Evolutionary conservation across 1,140 invertebrate species (phyloP).

Genomic region (Nylanderia fulva): DNA sequence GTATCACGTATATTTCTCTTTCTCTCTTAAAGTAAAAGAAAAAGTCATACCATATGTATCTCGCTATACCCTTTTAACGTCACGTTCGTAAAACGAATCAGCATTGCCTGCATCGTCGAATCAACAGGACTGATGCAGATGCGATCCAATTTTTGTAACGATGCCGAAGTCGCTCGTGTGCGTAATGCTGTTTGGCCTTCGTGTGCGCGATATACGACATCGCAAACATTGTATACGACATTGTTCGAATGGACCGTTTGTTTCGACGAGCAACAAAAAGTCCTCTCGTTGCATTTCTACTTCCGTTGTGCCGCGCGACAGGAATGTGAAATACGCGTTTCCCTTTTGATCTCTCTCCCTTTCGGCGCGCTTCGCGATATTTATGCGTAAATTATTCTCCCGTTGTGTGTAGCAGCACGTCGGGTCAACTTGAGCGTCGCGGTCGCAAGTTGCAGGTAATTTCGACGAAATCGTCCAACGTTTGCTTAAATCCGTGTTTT

Average conservation of each 20-base stretch:
- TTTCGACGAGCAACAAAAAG: conserved; percentile 20
- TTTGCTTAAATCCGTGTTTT: conserved; percentile 25
- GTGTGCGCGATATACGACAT: not conserved
- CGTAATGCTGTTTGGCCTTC: conserved; percentile 6
- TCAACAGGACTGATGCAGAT: conserved; percentile 26
- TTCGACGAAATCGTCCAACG: conserved; percentile 7
- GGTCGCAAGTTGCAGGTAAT: not conserved
- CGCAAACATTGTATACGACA: not conserved
- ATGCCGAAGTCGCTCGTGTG: not conserved
- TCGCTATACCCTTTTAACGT: not conserved
- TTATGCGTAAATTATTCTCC: conserved; percentile 22
- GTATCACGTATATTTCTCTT: not conserved
- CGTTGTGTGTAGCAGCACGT: not conserved
- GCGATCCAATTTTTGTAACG: conserved; percentile 16
- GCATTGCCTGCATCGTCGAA: not conserved
- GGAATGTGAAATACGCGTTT: conserved; percentile 15
- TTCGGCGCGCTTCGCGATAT: not conserved
- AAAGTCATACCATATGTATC: not conserved
- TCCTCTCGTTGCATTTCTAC: not conserved
- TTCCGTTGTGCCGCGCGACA: not conserved
- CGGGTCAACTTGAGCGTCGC: not conserved
- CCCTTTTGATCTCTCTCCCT: not conserved
- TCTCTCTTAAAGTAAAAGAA: not conserved
- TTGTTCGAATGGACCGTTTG: conserved; percentile 30
- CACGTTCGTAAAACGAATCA: not conserved